Base-by-base conservation (phyloP, 1,140 invertebrate species). In the Drosophila grimshawi region DNA sequence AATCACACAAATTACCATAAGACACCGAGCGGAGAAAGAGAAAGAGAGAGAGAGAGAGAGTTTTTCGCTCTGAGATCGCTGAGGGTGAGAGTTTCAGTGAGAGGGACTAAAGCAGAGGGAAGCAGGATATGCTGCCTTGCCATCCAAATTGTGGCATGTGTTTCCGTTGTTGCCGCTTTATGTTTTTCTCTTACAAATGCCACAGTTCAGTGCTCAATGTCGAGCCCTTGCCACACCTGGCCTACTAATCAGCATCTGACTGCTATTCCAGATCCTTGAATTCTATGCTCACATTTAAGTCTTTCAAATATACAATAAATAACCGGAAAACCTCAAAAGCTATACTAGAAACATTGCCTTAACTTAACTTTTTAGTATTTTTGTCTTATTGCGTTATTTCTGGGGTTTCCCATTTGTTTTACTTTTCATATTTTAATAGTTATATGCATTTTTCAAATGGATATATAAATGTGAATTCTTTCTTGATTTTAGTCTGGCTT, bases 1-100 rank as follows among this genome's bases (percentile, higher is more conserved):
- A 76, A 78, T 78, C 70, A 78, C 78, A 71, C 63, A 86, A 89
- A 88, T 88, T 88, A 89, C 83, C 85, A 88, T 88, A 88, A 75
- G 85, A 83, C 76, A 80, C 57, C 63, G 72, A 56, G 53, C 27
- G 55, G 32, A 49, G 19, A 19, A 19, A 19, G 19, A 39, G 35
- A 8, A 2, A 33, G 33, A 33, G 33, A 49, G 19, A 19, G 2
- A 19, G 19, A 39, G 35, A 8, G 33, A 33, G 33, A 33, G 33
- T 33, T 33, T 33, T 33, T 4, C 33, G 33, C 33, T 33, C 10
- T 27, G 39, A 45, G 61, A 81, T 61, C 46, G 10, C 19, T 29
- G 10, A 56, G 41, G n/a, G 57, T 56, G 32, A 60, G 29, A 33
- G 41, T 5, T 19, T 7, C 10, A 43, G 30, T 48, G 59, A 35